Conservation (phyloP, 23 tunicate genomes). For the Styela clava region DNA sequence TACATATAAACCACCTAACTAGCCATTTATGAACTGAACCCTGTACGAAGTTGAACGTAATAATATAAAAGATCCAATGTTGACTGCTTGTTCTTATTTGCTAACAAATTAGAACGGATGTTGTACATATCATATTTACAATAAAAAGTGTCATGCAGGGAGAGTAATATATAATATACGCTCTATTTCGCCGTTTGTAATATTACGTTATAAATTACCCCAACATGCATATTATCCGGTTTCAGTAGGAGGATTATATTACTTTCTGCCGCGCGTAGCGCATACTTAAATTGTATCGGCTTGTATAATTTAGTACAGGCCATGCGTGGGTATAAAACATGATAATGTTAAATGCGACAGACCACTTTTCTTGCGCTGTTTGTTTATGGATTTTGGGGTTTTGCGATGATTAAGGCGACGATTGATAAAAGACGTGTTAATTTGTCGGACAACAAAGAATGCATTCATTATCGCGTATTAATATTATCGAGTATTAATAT, state of each 20-base stretch:
- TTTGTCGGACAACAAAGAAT: too few relatives aligned
- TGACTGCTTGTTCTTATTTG: background rate
- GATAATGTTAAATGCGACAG: too few relatives aligned
- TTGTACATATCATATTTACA: constrained; percentile 24
- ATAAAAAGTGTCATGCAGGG: constrained; percentile 25
- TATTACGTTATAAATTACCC: background rate
- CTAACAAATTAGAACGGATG: constrained; percentile 4
- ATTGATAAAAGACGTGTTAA: too few relatives aligned
- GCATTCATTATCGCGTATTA: too few relatives aligned
- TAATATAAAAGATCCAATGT: background rate
- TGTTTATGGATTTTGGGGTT: background rate
- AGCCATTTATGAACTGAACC: too few relatives aligned
- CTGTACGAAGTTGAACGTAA: too few relatives aligned
- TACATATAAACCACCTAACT: background rate
- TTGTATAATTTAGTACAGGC: too few relatives aligned
- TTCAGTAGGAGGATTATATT: too few relatives aligned
- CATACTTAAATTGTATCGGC: background rate
- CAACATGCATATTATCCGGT: background rate
- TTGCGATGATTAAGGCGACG: background rate
- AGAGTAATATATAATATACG: background rate
- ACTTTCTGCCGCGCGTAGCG: background rate
- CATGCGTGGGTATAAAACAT: too few relatives aligned
- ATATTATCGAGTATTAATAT: too few relatives aligned
- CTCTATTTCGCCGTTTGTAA: background rate
- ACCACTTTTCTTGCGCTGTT: too few relatives aligned